Conservation (phyloP, 2,797 vertebrate species). For the Danionella dracula region DNA sequence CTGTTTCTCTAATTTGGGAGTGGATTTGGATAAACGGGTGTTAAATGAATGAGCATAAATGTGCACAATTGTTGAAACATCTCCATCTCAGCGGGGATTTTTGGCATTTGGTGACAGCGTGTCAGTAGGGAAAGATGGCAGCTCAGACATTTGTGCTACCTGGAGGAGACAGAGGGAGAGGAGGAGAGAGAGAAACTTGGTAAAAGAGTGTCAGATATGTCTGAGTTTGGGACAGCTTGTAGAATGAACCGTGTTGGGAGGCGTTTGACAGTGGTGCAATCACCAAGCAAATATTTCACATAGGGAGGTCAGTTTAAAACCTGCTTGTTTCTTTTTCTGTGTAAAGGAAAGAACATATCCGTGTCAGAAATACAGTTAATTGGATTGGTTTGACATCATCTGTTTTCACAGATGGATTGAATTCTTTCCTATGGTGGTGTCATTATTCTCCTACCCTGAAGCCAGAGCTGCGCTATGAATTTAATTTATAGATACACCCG, state of each 20-base stretch:
- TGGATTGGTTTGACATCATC: too few relatives aligned
- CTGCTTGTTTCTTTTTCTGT: background rate
- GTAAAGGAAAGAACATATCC: conserved; percentile 12
- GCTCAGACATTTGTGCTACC: conserved; percentile 30
- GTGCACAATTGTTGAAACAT: conserved; percentile 26
- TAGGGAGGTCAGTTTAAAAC: conserved; percentile 2
- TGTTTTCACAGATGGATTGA: too few relatives aligned
- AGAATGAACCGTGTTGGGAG: conserved; percentile 31
- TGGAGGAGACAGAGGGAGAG: conserved; percentile 1
- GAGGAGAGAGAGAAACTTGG: conserved; percentile 20
- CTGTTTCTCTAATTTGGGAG: too few relatives aligned
- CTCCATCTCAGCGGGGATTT: conserved; percentile 19
- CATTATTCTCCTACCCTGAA: too few relatives aligned
- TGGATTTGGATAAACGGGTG: too few relatives aligned
- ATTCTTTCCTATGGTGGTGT: too few relatives aligned
- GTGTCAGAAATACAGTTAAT: background rate
- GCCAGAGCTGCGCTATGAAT: too few relatives aligned
- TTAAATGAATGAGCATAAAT: too few relatives aligned
- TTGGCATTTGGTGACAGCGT: conserved; percentile 27
- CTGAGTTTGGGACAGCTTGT: conserved; percentile 37
- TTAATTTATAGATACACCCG: too few relatives aligned
- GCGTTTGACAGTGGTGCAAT: conserved; percentile 30
- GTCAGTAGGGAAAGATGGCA: conserved; percentile 34
- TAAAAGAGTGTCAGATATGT: conserved; percentile 30
- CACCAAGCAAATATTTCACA: conserved; percentile 27